Evolutionary conservation across 2,113 vertebrate genomes (phyloP).

Genomic region (Coptodon bakossiorum): DNA sequence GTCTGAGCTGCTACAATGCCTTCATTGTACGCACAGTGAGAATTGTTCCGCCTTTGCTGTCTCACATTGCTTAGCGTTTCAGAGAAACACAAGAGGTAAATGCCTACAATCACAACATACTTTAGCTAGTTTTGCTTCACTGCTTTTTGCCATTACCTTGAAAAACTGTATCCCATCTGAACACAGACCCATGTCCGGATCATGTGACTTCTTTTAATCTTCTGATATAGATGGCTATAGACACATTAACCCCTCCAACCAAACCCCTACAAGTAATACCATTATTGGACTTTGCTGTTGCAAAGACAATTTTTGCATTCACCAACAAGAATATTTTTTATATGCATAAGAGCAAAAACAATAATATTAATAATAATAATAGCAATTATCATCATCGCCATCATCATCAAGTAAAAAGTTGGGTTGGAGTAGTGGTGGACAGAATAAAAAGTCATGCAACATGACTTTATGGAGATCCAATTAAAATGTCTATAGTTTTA

Average conservation of each 20-base stretch:
- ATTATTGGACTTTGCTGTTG: background rate
- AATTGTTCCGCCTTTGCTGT: background rate
- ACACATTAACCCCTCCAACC: background rate
- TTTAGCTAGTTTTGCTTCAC: background rate
- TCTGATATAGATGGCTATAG: background rate
- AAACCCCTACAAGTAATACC: background rate
- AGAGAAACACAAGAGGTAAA: background rate
- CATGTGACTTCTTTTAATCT: background rate
- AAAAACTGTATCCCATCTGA: background rate
- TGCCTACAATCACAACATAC: background rate
- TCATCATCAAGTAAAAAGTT: background rate
- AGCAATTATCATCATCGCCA: accelerated
- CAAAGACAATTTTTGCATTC: background rate
- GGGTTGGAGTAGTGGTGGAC: background rate
- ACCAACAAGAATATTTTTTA: background rate
- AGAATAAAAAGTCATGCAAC: background rate
- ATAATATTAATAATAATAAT: background rate
- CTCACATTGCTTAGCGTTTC: background rate
- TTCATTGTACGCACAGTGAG: background rate
- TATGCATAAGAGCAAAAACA: background rate
- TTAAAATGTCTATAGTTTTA: background rate
- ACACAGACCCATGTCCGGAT: background rate
- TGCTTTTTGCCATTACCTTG: background rate
- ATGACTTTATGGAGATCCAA: background rate
- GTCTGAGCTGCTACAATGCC: conserved; percentile 1